phyloP scores from a whole-genome alignment of 2,797 vertebrate genomes.

The Leontopithecus rosalia region DNA sequence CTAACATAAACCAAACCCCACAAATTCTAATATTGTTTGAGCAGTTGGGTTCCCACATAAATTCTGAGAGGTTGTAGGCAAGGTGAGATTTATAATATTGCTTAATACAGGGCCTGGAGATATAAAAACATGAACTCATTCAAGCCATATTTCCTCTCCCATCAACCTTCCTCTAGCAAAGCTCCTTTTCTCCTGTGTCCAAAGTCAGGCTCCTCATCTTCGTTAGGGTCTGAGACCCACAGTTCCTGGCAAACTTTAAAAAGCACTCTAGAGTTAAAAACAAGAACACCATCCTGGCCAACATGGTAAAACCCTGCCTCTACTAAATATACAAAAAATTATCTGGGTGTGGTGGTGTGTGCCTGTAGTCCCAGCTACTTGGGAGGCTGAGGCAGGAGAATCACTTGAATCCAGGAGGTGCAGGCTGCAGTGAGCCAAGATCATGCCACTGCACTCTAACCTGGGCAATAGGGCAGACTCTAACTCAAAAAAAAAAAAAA shows the following conservation, averaged over 20 bases:
- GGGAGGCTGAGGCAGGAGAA: too few relatives aligned
- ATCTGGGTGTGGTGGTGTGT: too few relatives aligned
- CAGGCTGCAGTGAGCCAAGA: too few relatives aligned
- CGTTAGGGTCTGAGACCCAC: background rate
- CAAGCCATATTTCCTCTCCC: background rate
- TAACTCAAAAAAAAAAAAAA: too few relatives aligned
- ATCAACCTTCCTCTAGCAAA: background rate
- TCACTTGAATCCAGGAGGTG: too few relatives aligned
- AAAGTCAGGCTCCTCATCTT: background rate
- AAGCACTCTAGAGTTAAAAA: slow-evolving; percentile 19
- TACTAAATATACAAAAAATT: too few relatives aligned
- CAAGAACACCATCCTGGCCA: background rate
- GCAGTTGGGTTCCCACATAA: background rate
- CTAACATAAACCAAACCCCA: background rate
- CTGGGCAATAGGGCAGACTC: too few relatives aligned
- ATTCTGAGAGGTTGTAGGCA: background rate
- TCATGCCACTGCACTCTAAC: too few relatives aligned
- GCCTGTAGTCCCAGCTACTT: too few relatives aligned
- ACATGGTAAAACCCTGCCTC: too few relatives aligned
- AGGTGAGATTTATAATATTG: background rate
- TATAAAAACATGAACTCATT: background rate
- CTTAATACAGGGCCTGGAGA: background rate
- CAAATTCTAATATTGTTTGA: background rate
- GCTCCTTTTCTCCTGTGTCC: background rate
- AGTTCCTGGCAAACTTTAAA: background rate